Evolutionary conservation across 1,140 invertebrate species (phyloP).

Genomic region (Proctacanthus coquilletti): DNA sequence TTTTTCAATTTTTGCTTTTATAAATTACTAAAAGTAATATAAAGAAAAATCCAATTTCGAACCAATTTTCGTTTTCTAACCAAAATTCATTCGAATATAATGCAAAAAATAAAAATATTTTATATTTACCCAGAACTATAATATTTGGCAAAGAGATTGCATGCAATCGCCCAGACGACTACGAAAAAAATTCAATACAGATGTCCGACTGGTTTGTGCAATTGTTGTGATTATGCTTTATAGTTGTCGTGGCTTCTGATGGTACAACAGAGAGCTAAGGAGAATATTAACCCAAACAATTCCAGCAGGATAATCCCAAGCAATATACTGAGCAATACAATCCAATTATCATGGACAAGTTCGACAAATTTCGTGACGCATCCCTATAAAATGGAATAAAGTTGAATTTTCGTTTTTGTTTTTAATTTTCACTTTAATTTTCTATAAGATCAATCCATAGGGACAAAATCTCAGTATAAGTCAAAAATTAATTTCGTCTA

Average conservation of each 20-base stretch:
- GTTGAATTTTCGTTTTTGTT: constrained; percentile 8
- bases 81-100: too few relatives aligned
- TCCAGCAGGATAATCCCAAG: constrained; percentile 50
- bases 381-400: constrained; percentile 38
- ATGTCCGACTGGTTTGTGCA: too few relatives aligned
- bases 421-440: constrained; percentile 9
- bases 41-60: too few relatives aligned
- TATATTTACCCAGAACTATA: too few relatives aligned
- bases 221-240: too few relatives aligned
- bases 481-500: constrained; percentile 16
- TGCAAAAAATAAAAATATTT: too few relatives aligned
- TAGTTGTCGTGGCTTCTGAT: constrained; percentile 50
- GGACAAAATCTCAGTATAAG: constrained; percentile 23
- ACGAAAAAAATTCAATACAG: too few relatives aligned
- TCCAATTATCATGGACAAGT: constrained; percentile 40
- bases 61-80: too few relatives aligned
- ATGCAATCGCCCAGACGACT: too few relatives aligned
- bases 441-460: constrained; percentile 10
- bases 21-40: too few relatives aligned
- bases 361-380: constrained; percentile 54
- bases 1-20: too few relatives aligned
- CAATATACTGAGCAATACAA: constrained; percentile 44
- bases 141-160: too few relatives aligned
- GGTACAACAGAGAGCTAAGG: constrained; percentile 61
- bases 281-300: constrained; percentile 60